Conservation (phyloP, 1,140 invertebrate genomes). For the Drosophila simulans region DNA sequence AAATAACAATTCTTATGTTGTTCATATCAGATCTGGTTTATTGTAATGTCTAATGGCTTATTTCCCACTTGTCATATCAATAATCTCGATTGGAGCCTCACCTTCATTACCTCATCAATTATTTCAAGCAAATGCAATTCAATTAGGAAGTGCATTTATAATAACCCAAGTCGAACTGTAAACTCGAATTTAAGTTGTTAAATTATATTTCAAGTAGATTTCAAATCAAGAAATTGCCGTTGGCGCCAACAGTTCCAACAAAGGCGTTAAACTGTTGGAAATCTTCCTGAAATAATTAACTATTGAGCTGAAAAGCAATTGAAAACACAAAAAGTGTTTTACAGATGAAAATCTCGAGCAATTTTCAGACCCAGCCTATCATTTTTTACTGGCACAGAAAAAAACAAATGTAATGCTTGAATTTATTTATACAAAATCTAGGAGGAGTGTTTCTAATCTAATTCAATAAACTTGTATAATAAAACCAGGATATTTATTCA, state of each 20-base stretch:
- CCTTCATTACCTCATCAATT: slow-evolving; percentile 41
- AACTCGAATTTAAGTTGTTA: slow-evolving; percentile 2
- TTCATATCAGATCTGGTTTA: slow-evolving; percentile 31
- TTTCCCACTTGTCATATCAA: slow-evolving; percentile 45
- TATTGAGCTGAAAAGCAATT: slow-evolving; percentile 36
- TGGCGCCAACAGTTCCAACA: slow-evolving; percentile 19
- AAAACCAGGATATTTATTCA: background rate
- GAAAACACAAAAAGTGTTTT: background rate
- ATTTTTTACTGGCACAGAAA: background rate
- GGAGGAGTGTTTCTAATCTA: background rate
- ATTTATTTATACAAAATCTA: background rate
- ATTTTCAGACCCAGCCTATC: background rate
- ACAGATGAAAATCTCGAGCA: slow-evolving; percentile 31
- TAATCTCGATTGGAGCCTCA: slow-evolving; percentile 9
- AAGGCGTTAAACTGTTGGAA: slow-evolving; percentile 43
- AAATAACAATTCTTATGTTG: slow-evolving; percentile 5
- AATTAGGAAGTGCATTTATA: slow-evolving; percentile 51
- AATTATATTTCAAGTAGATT: slow-evolving; percentile 13
- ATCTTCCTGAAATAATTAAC: slow-evolving; percentile 43
- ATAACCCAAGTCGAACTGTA: slow-evolving; percentile 4
- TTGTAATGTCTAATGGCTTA: slow-evolving; percentile 32
- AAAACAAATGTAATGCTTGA: slow-evolving; percentile 1
- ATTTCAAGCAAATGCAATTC: slow-evolving; percentile 39
- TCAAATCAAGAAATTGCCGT: slow-evolving; percentile 8
- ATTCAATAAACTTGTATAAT: background rate